A percentile compares a stretch with the other conserved stretches of the same genome.
Conservation (phyloP, 1,140 invertebrate species). For the Heliothis subflexa region DNA sequence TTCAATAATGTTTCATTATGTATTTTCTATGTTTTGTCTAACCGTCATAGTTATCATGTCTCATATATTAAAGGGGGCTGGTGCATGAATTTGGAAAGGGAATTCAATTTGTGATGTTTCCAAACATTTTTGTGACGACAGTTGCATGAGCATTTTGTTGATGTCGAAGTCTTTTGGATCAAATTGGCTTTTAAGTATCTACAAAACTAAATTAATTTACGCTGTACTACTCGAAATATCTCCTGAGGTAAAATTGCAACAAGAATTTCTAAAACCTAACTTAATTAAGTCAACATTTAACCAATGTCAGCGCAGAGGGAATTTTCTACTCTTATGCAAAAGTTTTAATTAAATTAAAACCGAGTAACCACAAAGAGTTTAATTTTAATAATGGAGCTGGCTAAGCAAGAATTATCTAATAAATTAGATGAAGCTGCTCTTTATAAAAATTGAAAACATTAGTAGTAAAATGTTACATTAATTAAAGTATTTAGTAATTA, state of each 20-base stretch:
- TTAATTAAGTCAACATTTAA: neutral
- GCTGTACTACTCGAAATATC: neutral
- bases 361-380: no score
- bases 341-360: neutral
- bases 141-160: neutral
- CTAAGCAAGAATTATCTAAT: neutral
- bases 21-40: conserved; percentile 9
- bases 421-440: neutral
- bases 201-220: neutral
- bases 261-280: neutral
- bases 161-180: neutral
- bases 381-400: no score
- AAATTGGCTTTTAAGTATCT: no score
- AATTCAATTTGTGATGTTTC: neutral
- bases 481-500: neutral
- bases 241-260: neutral
- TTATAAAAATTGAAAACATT: neutral
- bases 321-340: neutral
- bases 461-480: neutral
- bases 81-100: conserved; percentile 5
- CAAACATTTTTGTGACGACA: neutral
- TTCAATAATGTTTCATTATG: neutral
- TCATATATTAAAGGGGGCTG: neutral
- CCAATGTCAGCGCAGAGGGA: neutral
- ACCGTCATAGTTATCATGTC: neutral